A percentile compares a stretch with the other conserved stretches of the same genome.
phyloP scores from a whole-genome alignment of 2,888 invertebrate species.

The Allygus modestus region DNA sequence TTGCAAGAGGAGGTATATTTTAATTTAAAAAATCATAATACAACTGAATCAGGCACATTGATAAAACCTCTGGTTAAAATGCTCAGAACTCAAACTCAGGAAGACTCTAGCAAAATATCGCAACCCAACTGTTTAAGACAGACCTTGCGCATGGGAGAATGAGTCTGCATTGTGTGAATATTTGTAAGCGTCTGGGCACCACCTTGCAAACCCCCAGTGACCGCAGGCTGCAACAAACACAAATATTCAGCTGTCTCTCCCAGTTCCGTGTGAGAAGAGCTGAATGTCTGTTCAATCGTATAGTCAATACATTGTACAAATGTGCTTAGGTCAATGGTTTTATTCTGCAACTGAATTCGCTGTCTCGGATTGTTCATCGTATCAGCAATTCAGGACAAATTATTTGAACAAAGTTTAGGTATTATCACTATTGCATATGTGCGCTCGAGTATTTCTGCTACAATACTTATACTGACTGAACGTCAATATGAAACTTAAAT shows the following conservation, averaged over 20 bases:
- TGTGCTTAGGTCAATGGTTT: neutral
- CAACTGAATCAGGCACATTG: too few species aligned
- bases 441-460: too few species aligned
- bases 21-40: too few species aligned
- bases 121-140: slow-evolving; percentile 12
- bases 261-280: neutral
- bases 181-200: slow-evolving; percentile 67
- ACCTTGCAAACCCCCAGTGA: slow-evolving; percentile 67
- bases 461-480: too few species aligned
- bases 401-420: neutral
- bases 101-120: neutral
- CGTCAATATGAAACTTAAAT: too few species aligned
- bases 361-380: neutral
- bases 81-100: neutral
- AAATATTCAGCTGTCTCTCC: slow-evolving; percentile 15
- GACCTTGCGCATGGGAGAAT: slow-evolving; percentile 50
- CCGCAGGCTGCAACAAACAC: slow-evolving; percentile 59
- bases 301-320: neutral
- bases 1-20: too few species aligned
- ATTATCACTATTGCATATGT: too few species aligned
- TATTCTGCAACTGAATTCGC: neutral
- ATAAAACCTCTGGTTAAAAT: too few species aligned
- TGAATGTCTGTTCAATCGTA: neutral
- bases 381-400: slow-evolving; percentile 13
- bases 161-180: slow-evolving; percentile 65